These are phyloP conservation scores for Medauroidea extradentata DNA, from an alignment of 1,140 invertebrate species.

Conservation along the genomic window DNA sequence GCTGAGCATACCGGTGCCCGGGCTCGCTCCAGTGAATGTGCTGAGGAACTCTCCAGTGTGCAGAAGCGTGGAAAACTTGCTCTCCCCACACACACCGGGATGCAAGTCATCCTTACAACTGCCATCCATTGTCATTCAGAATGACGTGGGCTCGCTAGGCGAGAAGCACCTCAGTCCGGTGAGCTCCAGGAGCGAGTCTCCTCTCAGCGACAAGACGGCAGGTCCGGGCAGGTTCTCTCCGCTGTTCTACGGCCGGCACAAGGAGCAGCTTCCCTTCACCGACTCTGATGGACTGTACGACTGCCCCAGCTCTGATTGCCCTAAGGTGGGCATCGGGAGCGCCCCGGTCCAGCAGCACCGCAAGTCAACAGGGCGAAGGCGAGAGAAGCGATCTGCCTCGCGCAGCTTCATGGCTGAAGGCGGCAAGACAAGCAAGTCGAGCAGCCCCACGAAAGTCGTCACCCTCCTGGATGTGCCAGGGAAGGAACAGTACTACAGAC, in stretches of 20 bases:
- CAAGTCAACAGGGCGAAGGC: conserved; percentile 17
- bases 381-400: conserved; percentile 21
- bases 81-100: not conserved
- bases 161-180: conserved; percentile 62
- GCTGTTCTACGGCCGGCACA: conserved; percentile 58
- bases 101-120: conserved; percentile 44
- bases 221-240: conserved; percentile 60
- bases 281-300: conserved; percentile 74
- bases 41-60: no score
- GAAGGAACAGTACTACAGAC: conserved; percentile 8
- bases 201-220: conserved; percentile 61
- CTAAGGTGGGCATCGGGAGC: not conserved
- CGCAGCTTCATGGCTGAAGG: conserved; percentile 15
- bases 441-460: conserved; percentile 6
- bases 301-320: conserved; percentile 66
- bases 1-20: conserved; percentile 21
- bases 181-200: conserved; percentile 70
- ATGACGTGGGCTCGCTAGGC: conserved; percentile 40
- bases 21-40: no score
- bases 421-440: conserved; percentile 21
- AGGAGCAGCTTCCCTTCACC: conserved; percentile 58
- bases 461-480: conserved; percentile 31
- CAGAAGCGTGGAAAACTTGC: no score
- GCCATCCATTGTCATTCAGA: conserved; percentile 58
- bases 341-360: conserved; percentile 13